Percentiles rank a stretch among this genome's conserved stretches.
phyloP scores from a whole-genome alignment of 2,888 invertebrate species.

The Ramazzottius varieornatus region DNA sequence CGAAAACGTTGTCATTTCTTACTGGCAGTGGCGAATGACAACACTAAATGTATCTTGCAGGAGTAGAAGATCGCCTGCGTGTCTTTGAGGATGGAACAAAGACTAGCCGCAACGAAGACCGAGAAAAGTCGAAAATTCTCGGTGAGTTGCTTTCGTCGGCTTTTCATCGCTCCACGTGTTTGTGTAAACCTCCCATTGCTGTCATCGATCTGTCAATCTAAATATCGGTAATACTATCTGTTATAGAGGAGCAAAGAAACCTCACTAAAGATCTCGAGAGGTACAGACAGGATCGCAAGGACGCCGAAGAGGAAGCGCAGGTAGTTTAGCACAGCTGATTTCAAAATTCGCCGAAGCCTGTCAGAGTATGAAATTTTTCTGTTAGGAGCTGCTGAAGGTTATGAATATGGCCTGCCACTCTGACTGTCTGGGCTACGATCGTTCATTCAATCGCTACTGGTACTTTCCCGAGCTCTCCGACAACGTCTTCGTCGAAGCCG shows the following conservation, averaged over 20 bases:
- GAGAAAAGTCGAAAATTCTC: not conserved
- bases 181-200: no score
- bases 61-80: not conserved
- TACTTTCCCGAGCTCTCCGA: not conserved
- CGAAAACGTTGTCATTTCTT: no score
- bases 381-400: not conserved
- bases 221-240: no score
- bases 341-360: no score
- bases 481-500: not conserved
- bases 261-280: not conserved
- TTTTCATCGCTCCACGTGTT: no score
- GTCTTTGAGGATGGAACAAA: not conserved
- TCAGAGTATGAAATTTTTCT: no score
- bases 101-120: not conserved
- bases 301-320: not conserved
- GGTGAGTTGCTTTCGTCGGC: no score
- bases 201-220: no score
- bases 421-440: not conserved
- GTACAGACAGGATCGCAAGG: not conserved
- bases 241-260: not conserved
- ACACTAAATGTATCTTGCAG: not conserved
- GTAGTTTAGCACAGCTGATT: not conserved
- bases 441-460: not conserved
- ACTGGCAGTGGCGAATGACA: no score
- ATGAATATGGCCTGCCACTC: not conserved